Evolutionary conservation across 2,797 vertebrate species (phyloP).

Genomic region (Anolis apletophallus): DNA sequence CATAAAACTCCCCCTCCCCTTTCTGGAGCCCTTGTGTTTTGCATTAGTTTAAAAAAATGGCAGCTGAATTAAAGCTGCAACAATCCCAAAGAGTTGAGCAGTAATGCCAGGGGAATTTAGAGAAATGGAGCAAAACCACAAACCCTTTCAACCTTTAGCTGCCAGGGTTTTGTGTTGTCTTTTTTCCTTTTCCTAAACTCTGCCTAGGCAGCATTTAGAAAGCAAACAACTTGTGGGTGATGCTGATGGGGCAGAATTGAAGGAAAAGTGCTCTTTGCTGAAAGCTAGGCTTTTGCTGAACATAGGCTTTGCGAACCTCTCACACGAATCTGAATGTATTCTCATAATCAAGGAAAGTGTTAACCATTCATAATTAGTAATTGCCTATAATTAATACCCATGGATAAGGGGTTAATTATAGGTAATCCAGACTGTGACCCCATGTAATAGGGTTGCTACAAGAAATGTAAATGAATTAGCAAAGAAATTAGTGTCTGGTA

Average conservation of each 20-base stretch:
- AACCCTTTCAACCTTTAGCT: constrained; percentile 67
- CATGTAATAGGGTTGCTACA: neutral
- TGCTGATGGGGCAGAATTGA: constrained; percentile 66
- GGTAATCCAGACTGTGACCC: too few species aligned
- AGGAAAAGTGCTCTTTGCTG: constrained; percentile 12
- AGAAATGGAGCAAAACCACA: constrained; percentile 65
- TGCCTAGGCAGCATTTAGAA: constrained; percentile 60
- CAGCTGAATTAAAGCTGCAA: constrained; percentile 66
- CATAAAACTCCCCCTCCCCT: neutral
- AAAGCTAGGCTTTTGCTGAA: neutral
- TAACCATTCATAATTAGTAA: too few species aligned
- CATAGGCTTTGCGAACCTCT: neutral
- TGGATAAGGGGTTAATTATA: too few species aligned
- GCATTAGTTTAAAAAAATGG: constrained; percentile 67
- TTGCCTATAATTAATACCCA: too few species aligned
- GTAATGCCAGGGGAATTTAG: constrained; percentile 68
- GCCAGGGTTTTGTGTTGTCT: constrained; percentile 54
- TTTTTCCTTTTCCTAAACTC: constrained; percentile 36
- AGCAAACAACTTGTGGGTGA: constrained; percentile 68
- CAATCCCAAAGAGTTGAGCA: constrained; percentile 62
- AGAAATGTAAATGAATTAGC: neutral
- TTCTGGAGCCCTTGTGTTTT: constrained; percentile 70
- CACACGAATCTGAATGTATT: neutral
- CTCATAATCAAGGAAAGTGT: neutral
- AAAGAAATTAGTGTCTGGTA: neutral